phyloP scores from a whole-genome alignment of 2,888 invertebrate species.

The Habroteleia sp. region DNA sequence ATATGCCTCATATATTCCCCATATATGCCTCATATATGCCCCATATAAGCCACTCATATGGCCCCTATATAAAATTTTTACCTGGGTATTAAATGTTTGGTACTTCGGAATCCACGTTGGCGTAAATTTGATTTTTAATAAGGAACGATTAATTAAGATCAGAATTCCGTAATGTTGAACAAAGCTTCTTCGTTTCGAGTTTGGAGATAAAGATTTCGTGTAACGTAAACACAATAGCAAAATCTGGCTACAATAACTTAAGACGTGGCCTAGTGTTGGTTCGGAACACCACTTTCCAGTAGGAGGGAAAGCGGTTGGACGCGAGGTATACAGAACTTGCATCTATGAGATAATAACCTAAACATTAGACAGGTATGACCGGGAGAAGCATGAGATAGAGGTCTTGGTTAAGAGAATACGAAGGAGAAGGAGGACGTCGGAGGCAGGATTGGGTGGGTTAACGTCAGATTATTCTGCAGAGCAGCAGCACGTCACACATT shows the following conservation, averaged over 20 bases:
- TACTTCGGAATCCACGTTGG: too few species aligned
- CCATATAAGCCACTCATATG: too few species aligned
- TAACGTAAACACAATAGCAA: conserved; percentile 31
- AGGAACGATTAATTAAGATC: conserved; percentile 34
- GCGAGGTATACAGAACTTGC: conserved; percentile 65
- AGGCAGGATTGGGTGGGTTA: conserved; percentile 70
- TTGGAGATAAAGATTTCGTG: conserved; percentile 21
- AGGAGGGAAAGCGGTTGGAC: conserved; percentile 47
- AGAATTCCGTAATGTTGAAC: not conserved
- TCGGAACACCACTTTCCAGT: conserved; percentile 6
- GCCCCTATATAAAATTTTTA: too few species aligned
- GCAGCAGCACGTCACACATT: conserved; percentile 77
- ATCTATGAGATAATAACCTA: conserved; percentile 74
- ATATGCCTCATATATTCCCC: too few species aligned
- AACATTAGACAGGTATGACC: conserved; percentile 73
- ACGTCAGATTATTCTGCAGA: conserved; percentile 70
- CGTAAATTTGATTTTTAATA: conserved; percentile 12
- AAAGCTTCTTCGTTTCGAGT: conserved; percentile 1
- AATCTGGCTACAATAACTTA: conserved; percentile 30
- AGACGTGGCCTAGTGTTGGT: conserved; percentile 25
- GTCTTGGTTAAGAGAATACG: conserved; percentile 68
- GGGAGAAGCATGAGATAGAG: conserved; percentile 64
- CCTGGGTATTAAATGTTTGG: not conserved
- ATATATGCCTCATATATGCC: too few species aligned
- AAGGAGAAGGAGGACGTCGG: conserved; percentile 55